Conservation (phyloP, 2,797 vertebrate genomes). For the Lerista edwardsae region DNA sequence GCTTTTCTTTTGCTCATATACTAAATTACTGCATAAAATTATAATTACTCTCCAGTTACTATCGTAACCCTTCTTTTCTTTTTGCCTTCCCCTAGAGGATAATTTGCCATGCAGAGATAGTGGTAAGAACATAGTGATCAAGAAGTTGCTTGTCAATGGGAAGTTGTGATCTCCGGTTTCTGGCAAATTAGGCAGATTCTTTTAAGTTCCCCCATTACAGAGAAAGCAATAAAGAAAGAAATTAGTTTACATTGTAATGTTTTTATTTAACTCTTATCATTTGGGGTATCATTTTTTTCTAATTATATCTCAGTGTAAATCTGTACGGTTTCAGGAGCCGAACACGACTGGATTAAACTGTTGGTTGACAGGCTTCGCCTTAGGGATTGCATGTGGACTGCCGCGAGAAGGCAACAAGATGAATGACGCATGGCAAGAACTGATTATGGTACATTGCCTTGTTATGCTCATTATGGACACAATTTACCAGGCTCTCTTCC, state of each 20-base stretch:
- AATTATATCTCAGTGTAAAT: slow-evolving; percentile 8
- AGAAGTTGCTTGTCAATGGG: slow-evolving; percentile 12
- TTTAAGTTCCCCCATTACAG: not conserved
- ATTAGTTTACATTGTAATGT: not conserved
- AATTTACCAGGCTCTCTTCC: slow-evolving; percentile 15
- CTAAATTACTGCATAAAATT: slow-evolving; percentile 31
- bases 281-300: slow-evolving; percentile 14
- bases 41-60: slow-evolving; percentile 12
- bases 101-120: slow-evolving; percentile 8
- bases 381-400: slow-evolving; percentile 7
- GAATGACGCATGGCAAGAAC: not conserved
- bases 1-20: slow-evolving; percentile 8
- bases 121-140: slow-evolving; percentile 10
- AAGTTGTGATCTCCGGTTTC: slow-evolving; percentile 19
- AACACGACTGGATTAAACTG: not conserved
- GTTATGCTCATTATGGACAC: slow-evolving; percentile 19
- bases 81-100: slow-evolving; percentile 17
- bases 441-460: not conserved
- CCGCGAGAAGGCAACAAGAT: not conserved
- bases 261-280: slow-evolving; percentile 11
- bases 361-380: not conserved
- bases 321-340: not conserved
- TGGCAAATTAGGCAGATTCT: slow-evolving; percentile 11
- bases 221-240: slow-evolving; percentile 11
- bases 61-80: slow-evolving; percentile 19